Percentiles rank a stretch among this genome's conserved stretches.
Conservation (phyloP, 2,113 vertebrate species). For the Cololabis saira region DNA sequence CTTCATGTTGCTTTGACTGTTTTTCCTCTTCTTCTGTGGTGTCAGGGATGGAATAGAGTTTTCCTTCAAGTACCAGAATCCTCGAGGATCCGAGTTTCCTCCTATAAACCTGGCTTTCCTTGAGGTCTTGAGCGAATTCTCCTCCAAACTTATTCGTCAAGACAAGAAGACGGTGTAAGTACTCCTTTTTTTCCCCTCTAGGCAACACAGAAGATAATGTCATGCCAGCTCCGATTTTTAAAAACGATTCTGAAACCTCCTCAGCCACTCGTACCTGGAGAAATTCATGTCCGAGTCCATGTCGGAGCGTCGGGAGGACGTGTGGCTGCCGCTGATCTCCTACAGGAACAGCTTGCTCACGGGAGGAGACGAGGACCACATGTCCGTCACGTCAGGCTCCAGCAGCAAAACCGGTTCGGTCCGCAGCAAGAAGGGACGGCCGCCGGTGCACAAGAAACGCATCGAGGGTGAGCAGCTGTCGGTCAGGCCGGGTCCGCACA, state of each 20-base stretch:
- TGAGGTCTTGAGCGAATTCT: conserved; percentile 97
- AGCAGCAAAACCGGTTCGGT: conserved; percentile 96
- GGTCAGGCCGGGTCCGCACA: accelerated
- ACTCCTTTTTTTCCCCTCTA: not conserved
- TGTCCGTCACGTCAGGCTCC: conserved; percentile 96
- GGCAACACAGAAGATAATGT: conserved; percentile 32
- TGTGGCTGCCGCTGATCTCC: conserved; percentile 98
- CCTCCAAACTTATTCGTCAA: conserved; percentile 95
- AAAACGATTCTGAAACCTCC: not conserved
- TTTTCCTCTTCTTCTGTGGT: not conserved
- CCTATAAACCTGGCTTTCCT: conserved; percentile 96
- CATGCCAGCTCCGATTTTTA: not conserved
- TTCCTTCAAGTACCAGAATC: conserved; percentile 98
- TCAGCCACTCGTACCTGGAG: conserved; percentile 96
- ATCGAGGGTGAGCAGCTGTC: conserved; percentile 86
- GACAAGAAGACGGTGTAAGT: conserved; percentile 99
- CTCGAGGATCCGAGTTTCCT: conserved; percentile 94
- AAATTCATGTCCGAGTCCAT: conserved; percentile 98
- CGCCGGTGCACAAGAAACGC: conserved; percentile 93
- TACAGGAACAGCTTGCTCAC: conserved; percentile 97
- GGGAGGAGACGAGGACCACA: conserved; percentile 92
- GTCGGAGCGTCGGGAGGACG: conserved; percentile 97
- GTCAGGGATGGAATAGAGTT: conserved; percentile 97
- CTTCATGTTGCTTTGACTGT: not conserved
- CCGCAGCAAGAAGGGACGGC: conserved; percentile 96